phyloP scores from a whole-genome alignment of 1,140 invertebrate species.

The Ostrea denselamellosa region DNA sequence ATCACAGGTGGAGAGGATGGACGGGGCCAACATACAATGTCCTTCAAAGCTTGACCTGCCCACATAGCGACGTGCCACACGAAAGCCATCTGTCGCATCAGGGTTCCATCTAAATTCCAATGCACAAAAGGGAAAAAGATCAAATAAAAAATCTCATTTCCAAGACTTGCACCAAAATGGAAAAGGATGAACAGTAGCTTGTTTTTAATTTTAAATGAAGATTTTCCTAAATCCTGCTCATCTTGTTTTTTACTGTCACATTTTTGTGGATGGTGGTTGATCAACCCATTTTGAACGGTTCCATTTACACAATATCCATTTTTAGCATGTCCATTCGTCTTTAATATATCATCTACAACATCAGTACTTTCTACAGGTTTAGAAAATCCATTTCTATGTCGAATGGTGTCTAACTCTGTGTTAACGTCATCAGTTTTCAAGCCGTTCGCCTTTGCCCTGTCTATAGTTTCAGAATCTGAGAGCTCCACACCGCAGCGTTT shows the following conservation, averaged over 20 bases:
- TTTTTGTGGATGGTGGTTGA: background rate
- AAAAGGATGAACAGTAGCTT: conserved; percentile 93
- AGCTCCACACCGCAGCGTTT: conserved; percentile 57
- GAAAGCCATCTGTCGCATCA: conserved; percentile 83
- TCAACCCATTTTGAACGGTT: conserved; percentile 15
- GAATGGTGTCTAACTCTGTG: background rate
- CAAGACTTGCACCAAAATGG: conserved; percentile 88
- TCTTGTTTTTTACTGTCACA: background rate
- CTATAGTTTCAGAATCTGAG: conserved; percentile 24
- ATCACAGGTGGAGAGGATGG: conserved; percentile 90
- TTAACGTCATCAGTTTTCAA: background rate
- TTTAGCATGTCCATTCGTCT: conserved; percentile 24
- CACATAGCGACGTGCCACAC: conserved; percentile 92
- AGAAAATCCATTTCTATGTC: background rate
- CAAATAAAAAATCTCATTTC: conserved; percentile 93
- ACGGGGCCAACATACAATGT: conserved; percentile 87
- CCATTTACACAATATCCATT: background rate
- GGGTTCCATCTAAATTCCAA: conserved; percentile 87
- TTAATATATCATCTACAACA: background rate
- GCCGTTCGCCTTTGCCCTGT: background rate
- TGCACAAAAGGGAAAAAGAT: conserved; percentile 90
- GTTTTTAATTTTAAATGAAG: conserved; percentile 84
- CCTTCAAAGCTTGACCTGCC: conserved; percentile 88
- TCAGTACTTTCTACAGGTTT: background rate
- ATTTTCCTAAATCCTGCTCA: conserved; percentile 42